These are phyloP conservation scores for Otus sunia DNA, from an alignment of 2,113 vertebrate species.

Conservation along the genomic window DNA sequence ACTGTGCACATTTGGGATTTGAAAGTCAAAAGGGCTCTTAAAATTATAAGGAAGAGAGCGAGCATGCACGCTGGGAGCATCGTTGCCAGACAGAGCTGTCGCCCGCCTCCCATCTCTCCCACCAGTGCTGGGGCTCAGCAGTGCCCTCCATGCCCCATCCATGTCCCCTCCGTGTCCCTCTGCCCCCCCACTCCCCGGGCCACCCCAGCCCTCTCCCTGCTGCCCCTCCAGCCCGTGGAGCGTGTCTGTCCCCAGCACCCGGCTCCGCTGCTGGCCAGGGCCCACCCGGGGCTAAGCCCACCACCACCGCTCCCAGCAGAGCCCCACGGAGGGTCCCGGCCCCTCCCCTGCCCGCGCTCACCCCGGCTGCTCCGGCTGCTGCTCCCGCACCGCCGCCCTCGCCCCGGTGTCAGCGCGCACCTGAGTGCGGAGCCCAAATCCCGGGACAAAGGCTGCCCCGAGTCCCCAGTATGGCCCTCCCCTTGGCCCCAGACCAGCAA, in stretches of 20 bases:
- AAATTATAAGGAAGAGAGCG: background rate
- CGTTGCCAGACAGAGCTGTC: background rate
- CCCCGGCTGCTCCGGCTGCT: background rate
- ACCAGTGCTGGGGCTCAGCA: background rate
- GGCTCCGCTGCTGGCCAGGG: background rate
- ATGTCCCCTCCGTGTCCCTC: too few relatives aligned
- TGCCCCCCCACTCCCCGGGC: too few relatives aligned
- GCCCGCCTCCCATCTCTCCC: background rate
- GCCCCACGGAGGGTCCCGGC: background rate
- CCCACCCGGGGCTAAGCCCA: background rate
- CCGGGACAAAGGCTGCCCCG: conserved; percentile 28
- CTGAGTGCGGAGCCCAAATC: background rate
- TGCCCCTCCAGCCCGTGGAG: background rate
- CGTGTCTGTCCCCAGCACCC: fast-evolving
- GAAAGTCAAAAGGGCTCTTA: background rate
- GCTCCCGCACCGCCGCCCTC: background rate
- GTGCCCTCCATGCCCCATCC: background rate
- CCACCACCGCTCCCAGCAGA: background rate
- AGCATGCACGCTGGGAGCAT: background rate
- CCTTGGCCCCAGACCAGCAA: conserved; percentile 50
- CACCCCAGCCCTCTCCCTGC: background rate
- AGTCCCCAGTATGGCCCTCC: background rate
- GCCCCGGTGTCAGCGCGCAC: background rate
- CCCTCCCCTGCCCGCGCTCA: background rate
- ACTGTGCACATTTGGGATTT: background rate